Evolutionary conservation across 2,888 invertebrate genomes (phyloP), one percentile per base, ranked within the genome.

Genomic region (Smittia aterrima): DNA sequence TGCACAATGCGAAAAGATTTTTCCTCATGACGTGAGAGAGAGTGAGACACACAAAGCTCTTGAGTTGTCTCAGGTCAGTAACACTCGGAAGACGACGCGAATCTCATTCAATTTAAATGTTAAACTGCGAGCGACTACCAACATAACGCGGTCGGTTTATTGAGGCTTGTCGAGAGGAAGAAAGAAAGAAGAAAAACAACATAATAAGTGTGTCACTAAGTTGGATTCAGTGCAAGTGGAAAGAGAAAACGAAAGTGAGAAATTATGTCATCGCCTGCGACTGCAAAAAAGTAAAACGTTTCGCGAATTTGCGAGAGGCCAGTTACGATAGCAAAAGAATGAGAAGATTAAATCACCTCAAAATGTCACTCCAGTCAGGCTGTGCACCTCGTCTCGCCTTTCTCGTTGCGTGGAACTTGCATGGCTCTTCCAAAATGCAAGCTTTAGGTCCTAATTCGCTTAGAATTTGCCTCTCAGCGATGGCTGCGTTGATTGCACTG

Each of bases 391-490:
- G 76, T 78, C 82, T 80, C 47, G 79, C 80, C 13, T 78, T 79
- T 75, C 82, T 80, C 76, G 80, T 79, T 18, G 83, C 83, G 77
- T 83, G 83, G 54, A 81, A 75, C 64, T 80, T 87, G 80, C 93
- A 94, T 25, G 92, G 90, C 76, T 90, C 87, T 78, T 92, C 91
- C 79, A 91, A 90, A 77, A 94, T 86, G 80, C 93, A 93, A 27
- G 92, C 91, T 76, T 88, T 87, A 41, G 88, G 87, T 20, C 93
- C 93, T 78, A 93, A 87, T 82, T 92, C 92, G 7, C 85, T 85
- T 1, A 91, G 85, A 75, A 93, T 87, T 82, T 89, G 88, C 81
- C 92, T 92, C 83, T 93, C 93, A n/a, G 92, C 91, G 79, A 91
- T 87, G 0, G 84, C 84, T 27, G 89, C 87, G 80, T 93, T 90